These are phyloP conservation scores for Hypanus sabinus DNA, from an alignment of 2,113 vertebrate species.

Conservation along the genomic window DNA sequence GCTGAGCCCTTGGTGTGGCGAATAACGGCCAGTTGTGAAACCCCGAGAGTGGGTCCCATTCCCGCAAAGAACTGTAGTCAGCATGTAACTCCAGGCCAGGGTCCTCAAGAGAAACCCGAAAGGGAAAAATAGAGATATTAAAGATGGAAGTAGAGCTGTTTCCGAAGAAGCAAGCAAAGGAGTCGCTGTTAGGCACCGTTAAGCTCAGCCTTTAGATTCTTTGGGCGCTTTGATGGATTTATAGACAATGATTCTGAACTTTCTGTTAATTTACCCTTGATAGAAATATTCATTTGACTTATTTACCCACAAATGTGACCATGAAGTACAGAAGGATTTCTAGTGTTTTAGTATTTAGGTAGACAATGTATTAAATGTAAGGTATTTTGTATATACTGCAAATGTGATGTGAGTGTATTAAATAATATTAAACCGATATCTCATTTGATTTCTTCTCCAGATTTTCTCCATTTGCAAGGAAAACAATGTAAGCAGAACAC, in stretches of 20 bases:
- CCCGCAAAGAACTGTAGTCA: no score
- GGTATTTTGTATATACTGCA: not conserved
- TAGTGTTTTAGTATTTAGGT: not conserved
- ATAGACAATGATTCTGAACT: not conserved
- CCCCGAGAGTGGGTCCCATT: no score
- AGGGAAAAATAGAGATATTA: no score
- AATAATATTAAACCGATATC: not conserved
- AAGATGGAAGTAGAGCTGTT: no score
- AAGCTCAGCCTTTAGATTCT: no score
- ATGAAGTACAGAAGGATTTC: not conserved
- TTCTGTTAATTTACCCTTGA: not conserved
- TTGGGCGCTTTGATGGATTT: not conserved
- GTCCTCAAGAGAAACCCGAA: no score
- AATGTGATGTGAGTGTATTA: not conserved
- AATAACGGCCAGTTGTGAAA: no score
- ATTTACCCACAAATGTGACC: not conserved
- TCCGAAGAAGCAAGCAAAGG: no score
- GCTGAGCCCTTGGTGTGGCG: no score
- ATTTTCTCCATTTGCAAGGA: constrained; percentile 10
- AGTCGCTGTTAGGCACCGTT: no score
- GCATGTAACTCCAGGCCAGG: no score
- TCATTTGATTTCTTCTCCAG: not conserved
- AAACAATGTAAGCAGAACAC: constrained; percentile 10
- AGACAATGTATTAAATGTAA: not conserved
- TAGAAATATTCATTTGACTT: not conserved